These are phyloP conservation scores for Vidua chalybeata DNA, from an alignment of 2,113 vertebrate genomes.

Conservation along the genomic window DNA sequence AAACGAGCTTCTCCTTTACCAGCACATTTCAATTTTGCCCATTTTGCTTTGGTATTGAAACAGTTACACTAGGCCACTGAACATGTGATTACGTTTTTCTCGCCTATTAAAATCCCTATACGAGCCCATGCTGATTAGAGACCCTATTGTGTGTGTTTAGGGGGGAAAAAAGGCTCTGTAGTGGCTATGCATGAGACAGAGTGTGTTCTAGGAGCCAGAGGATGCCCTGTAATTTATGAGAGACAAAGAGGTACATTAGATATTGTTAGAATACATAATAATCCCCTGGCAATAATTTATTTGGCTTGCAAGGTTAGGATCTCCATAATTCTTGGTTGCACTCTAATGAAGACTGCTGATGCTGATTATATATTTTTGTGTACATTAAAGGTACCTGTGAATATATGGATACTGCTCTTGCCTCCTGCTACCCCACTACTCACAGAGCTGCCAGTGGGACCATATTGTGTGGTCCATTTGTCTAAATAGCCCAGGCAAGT, in stretches of 20 bases:
- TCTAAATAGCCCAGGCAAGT: background rate
- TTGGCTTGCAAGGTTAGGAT: slow-evolving; percentile 62
- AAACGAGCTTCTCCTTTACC: background rate
- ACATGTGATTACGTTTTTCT: background rate
- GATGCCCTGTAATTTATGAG: slow-evolving; percentile 66
- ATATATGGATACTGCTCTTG: slow-evolving; percentile 37
- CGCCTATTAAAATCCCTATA: background rate
- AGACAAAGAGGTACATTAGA: slow-evolving; percentile 68
- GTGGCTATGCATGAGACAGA: background rate
- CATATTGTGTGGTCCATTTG: background rate
- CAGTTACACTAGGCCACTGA: background rate
- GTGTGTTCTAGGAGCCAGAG: slow-evolving; percentile 18
- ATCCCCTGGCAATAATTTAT: slow-evolving; percentile 65
- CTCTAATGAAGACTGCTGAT: slow-evolving; percentile 58
- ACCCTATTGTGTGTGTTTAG: slow-evolving; percentile 6
- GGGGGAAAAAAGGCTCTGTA: background rate
- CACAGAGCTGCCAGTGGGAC: slow-evolving; percentile 36
- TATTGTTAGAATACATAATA: slow-evolving; percentile 70
- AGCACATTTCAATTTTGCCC: background rate
- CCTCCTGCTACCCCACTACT: slow-evolving; percentile 34
- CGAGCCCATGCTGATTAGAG: background rate
- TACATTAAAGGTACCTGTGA: slow-evolving; percentile 51
- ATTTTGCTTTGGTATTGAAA: slow-evolving; percentile 39
- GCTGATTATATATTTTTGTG: slow-evolving; percentile 66
- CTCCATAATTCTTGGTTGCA: slow-evolving; percentile 67